Conservation (phyloP, 2,888 invertebrate species). For the Brachylomia viminalis region DNA sequence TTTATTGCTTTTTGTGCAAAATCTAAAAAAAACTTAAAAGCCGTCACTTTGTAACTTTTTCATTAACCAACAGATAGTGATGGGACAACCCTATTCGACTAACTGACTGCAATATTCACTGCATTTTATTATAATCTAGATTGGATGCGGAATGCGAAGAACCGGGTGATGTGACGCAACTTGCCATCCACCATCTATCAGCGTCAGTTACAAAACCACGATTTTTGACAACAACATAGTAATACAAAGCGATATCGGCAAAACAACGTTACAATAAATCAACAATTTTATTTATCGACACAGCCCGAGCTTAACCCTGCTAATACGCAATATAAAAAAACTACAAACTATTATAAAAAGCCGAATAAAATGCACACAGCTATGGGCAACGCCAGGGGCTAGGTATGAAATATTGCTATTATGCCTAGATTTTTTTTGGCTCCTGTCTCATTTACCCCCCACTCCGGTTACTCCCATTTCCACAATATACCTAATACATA, state of each 20-base stretch:
- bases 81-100: background rate
- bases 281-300: slow-evolving; percentile 66
- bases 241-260: slow-evolving; percentile 52
- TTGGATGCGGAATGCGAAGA: background rate
- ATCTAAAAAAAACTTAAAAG: slow-evolving; percentile 44
- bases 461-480: slow-evolving; percentile 8
- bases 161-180: background rate
- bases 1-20: slow-evolving; percentile 62
- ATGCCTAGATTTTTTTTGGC: slow-evolving; percentile 8
- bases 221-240: slow-evolving; percentile 53
- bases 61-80: slow-evolving; percentile 9
- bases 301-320: slow-evolving; percentile 68
- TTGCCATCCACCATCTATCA: background rate
- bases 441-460: background rate
- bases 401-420: background rate
- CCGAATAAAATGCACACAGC: slow-evolving; percentile 64
- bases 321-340: slow-evolving; percentile 58
- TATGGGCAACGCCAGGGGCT: slow-evolving; percentile 15
- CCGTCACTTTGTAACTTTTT: slow-evolving; percentile 37
- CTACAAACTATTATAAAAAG: slow-evolving; percentile 61
- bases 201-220: slow-evolving; percentile 53
- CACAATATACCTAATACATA: slow-evolving; percentile 42
- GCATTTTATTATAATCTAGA: background rate
- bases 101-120: background rate
- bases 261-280: slow-evolving; percentile 58